Percentiles rank a stretch among this genome's conserved stretches.
These are phyloP conservation scores for Brachystomella parvula DNA, from an alignment of 1,140 invertebrate species.

Conservation along the genomic window DNA sequence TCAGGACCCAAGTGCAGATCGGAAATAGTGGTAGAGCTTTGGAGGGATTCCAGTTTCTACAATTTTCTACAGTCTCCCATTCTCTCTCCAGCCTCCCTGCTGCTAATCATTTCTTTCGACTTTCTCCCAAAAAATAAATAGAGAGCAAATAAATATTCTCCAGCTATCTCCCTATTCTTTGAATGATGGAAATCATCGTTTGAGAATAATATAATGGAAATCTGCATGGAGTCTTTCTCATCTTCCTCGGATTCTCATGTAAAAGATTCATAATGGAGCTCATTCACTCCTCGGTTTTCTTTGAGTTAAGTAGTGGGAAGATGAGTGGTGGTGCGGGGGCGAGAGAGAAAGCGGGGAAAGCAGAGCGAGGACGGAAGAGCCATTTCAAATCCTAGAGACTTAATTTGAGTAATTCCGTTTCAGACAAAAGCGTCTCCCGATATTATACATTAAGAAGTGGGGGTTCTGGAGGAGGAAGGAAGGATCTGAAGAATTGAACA, in stretches of 20 bases:
- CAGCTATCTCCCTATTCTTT: too few species aligned
- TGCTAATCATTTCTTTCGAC: conserved; percentile 31
- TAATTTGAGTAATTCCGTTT: not conserved
- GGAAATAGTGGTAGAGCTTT: too few species aligned
- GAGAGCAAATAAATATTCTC: too few species aligned
- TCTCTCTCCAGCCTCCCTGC: too few species aligned
- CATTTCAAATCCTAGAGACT: not conserved
- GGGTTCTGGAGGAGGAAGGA: too few species aligned
- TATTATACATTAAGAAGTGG: conserved; percentile 2
- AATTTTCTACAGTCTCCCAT: too few species aligned
- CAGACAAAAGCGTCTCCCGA: not conserved
- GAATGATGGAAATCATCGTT: not conserved
- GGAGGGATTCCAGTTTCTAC: too few species aligned
- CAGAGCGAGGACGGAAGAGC: conserved; percentile 2
- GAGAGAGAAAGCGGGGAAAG: not conserved
- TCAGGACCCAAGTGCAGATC: too few species aligned
- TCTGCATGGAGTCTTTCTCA: not conserved
- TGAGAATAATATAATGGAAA: not conserved
- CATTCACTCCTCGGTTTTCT: not conserved
- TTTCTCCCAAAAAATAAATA: conserved; percentile 30
- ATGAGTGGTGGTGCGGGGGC: not conserved
- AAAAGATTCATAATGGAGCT: not conserved
- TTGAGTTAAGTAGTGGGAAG: not conserved
- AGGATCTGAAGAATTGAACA: too few species aligned
- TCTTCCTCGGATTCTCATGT: not conserved